Conservation (phyloP, 2,113 vertebrate genomes). For the Bubo blakistoni region DNA sequence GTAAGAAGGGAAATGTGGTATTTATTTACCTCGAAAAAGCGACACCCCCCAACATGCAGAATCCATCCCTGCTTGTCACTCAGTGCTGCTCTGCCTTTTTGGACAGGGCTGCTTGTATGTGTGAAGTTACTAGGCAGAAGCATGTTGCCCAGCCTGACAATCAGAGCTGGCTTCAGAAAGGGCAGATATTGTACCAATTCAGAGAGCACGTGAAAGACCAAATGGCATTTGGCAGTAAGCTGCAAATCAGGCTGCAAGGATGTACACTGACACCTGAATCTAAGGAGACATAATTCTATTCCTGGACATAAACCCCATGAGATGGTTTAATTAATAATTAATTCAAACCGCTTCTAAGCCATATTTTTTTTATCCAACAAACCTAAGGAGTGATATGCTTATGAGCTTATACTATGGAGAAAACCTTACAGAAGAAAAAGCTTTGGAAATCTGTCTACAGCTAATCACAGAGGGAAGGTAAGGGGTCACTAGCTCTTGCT, state of each 20-base stretch:
- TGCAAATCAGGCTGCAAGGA: not conserved
- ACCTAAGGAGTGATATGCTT: not conserved
- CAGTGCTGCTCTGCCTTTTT: not conserved
- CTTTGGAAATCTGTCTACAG: not conserved
- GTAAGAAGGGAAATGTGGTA: constrained; percentile 18
- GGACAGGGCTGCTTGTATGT: not conserved
- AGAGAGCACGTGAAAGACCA: not conserved
- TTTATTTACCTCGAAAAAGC: constrained; percentile 25
- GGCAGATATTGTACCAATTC: not conserved
- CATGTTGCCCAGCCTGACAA: not conserved
- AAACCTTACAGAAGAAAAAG: not conserved
- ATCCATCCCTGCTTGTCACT: not conserved
- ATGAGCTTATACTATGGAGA: not conserved
- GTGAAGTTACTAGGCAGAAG: constrained; percentile 27
- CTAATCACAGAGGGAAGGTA: not conserved
- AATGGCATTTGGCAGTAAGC: not conserved
- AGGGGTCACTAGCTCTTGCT: not conserved
- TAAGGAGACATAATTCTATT: not conserved
- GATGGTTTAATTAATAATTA: constrained; percentile 17
- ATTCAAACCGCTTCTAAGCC: not conserved
- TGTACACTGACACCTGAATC: not conserved
- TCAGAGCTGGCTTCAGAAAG: not conserved
- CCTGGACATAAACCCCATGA: not conserved
- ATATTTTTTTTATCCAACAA: not conserved
- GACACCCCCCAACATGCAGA: constrained; percentile 12